Percentiles rank a stretch among this genome's conserved stretches.
These are phyloP conservation scores for Carlito syrichta DNA, from an alignment of 2,113 vertebrate species.

Conservation along the genomic window DNA sequence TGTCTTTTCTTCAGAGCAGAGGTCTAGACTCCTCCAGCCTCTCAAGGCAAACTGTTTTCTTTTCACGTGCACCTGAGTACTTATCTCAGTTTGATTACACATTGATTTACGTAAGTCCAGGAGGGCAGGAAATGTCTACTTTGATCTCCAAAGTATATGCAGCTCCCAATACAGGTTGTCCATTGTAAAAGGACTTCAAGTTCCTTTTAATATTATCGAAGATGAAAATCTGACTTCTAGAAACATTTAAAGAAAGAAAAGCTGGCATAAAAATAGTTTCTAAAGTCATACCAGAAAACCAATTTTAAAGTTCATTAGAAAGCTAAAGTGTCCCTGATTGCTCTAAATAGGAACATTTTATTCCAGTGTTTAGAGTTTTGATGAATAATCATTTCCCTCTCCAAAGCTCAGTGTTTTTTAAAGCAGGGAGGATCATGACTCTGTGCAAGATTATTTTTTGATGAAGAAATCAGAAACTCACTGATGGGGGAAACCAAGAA, in stretches of 20 bases:
- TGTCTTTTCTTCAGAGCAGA: conserved; percentile 8
- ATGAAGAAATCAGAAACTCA: conserved; percentile 15
- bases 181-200: neutral
- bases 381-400: conserved; percentile 51
- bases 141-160: neutral
- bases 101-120: neutral
- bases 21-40: neutral
- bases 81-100: neutral
- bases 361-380: conserved; percentile 13
- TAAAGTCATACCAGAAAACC: conserved; percentile 26
- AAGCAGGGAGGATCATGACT: neutral
- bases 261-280: conserved; percentile 29
- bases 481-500: neutral
- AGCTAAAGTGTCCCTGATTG: conserved; percentile 54
- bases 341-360: conserved; percentile 61
- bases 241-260: conserved; percentile 34
- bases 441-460: neutral
- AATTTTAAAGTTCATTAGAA: conserved; percentile 58
- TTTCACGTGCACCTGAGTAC: neutral
- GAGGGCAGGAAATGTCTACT: neutral
- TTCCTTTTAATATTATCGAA: conserved; percentile 16
- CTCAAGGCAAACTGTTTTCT: neutral
- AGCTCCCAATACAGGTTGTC: neutral
- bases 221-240: conserved; percentile 38
- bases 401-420: neutral